Evolutionary conservation across 2,888 invertebrate species (phyloP).

Genomic region (Andrena marginata): DNA sequence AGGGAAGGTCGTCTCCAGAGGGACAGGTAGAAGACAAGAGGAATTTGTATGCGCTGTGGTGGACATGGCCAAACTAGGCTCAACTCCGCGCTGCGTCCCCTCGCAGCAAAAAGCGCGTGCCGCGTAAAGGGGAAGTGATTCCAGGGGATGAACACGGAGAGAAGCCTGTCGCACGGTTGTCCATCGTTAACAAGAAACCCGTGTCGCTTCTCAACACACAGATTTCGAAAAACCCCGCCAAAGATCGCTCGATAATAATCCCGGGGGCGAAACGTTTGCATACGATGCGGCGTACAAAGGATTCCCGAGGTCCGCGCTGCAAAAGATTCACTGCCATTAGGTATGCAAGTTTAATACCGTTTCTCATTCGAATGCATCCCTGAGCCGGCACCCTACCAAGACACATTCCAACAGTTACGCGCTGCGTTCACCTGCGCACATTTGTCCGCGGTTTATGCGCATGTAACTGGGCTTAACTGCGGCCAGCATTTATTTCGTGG

Average conservation of each 20-base stretch:
- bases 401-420: constrained; percentile 19
- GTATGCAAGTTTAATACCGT: constrained; percentile 56
- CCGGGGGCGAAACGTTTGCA: background rate
- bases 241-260: background rate
- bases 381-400: constrained; percentile 46
- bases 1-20: constrained; percentile 32
- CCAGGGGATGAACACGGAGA: constrained; percentile 40
- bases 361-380: constrained; percentile 54
- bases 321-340: constrained; percentile 50
- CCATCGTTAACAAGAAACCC: constrained; percentile 1
- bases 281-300: background rate
- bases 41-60: constrained; percentile 76
- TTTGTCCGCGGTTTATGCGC: constrained; percentile 5
- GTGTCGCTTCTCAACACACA: background rate
- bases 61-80: constrained; percentile 79
- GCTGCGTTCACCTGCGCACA: constrained; percentile 1
- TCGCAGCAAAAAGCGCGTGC: constrained; percentile 64
- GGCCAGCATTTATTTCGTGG: constrained; percentile 1
- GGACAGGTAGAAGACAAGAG: constrained; percentile 55
- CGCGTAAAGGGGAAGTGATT: constrained; percentile 61
- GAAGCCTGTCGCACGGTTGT: constrained; percentile 27
- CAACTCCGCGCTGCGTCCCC: constrained; percentile 75
- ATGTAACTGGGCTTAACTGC: constrained; percentile 21
- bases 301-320: constrained; percentile 17
- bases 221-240: background rate